Base-by-base conservation (phyloP, 2,113 vertebrate genomes). In the Butastur rufipennis region DNA sequence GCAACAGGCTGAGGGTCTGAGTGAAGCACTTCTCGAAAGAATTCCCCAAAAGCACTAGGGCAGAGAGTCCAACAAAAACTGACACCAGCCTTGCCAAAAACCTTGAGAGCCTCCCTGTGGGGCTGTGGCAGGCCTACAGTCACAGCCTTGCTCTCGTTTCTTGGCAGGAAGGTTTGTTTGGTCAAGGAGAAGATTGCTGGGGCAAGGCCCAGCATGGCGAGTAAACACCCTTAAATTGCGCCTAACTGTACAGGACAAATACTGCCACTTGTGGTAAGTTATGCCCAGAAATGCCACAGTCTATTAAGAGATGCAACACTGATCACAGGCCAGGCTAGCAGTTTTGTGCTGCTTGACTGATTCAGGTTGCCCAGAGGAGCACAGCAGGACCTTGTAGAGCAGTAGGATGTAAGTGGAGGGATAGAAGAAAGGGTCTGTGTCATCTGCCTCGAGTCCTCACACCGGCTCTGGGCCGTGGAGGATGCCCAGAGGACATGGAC, bases 161-260 rank as follows among this genome's bases (percentile, higher is more conserved):
- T 95, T 95, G 88, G 55, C 85, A 88, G 79, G 71, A 90, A 83
- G 66, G 45, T 94, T 95, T 92, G 45, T 90, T 93, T 15, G 0
- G 40, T 95, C 26, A 52, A 84, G 93, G 81, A 94, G 94, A 86
- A 94, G 88, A 74, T 74, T 72, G 72, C 72, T 86, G 88, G 86
- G 88, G 87, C 86, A 88, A 72, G 80, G 83, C 72, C 81, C 75
- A 66, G 26, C 48, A 8, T 36, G 59, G 50, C 72, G 42, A 79
- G n/a, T 89, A 62, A 95, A 94, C 56, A 55, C 36, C 50, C 43
- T 80, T 90, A 59, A 81, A 82, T 77, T 23, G 9, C 80, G 85
- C 83, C 68, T 82, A 61, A 84, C 42, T 55, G 72, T 77, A 84
- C 87, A 93, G 75, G 88, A 92, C 85, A 89, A 81, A 56, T 82